Conservation (phyloP, 1,140 invertebrate species). For the Zaprionus ghesquierei region DNA sequence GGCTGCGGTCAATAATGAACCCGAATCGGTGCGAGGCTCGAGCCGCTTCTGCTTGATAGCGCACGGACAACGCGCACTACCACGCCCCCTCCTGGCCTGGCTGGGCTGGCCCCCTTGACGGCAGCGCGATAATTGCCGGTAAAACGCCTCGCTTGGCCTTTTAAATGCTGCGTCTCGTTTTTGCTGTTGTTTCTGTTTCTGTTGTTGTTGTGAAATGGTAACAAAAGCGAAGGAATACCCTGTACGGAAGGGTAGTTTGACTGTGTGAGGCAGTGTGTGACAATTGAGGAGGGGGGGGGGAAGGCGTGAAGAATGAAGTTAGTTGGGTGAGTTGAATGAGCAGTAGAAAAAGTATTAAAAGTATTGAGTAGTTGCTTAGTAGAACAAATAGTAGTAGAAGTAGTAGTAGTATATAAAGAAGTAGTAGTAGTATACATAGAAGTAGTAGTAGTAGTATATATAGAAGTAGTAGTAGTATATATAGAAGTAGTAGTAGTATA, state of each 20-base stretch:
- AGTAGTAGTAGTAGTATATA: no score
- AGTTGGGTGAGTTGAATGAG: neutral
- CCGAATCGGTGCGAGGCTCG: conserved; percentile 44
- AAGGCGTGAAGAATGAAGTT: neutral
- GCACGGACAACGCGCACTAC: conserved; percentile 5
- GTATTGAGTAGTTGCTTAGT: neutral
- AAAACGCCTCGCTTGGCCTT: conserved; percentile 79
- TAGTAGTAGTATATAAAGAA: no score
- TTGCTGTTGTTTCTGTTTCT: conserved; percentile 20
- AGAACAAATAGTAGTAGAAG: no score
- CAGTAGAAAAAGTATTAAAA: neutral
- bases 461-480: no score
- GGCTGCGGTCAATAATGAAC: conserved; percentile 68
- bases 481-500: no score
- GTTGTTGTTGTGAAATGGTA: conserved; percentile 38
- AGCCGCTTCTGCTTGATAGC: conserved; percentile 27
- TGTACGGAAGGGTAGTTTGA: conserved; percentile 19
- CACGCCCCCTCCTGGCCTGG: neutral
- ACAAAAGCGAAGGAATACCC: conserved; percentile 28
- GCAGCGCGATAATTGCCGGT: conserved; percentile 77
- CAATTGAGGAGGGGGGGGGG: neutral
- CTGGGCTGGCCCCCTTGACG: neutral
- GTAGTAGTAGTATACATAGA: no score
- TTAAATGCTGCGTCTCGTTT: conserved; percentile 71
- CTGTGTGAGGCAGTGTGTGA: neutral